phyloP scores from a whole-genome alignment of 1,140 invertebrate species.

The Drosophila tropicalis region DNA sequence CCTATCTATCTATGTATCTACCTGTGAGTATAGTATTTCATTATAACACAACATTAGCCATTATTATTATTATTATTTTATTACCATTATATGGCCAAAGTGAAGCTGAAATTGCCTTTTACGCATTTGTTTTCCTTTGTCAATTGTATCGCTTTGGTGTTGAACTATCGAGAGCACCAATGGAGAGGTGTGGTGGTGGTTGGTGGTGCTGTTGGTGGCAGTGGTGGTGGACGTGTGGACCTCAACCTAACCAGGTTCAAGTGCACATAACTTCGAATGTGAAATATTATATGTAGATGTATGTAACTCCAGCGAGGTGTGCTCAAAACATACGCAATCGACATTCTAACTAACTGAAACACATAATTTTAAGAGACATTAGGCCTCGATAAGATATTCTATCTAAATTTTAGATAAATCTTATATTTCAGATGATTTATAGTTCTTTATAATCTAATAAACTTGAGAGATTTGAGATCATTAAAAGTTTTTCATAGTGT shows the following conservation, averaged over 20 bases:
- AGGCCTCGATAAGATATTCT: no score
- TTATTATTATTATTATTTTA: slow-evolving; percentile 61
- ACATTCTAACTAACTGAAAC: no score
- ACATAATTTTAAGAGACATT: no score
- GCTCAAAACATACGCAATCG: not conserved
- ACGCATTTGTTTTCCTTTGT: slow-evolving; percentile 80
- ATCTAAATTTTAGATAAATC: no score
- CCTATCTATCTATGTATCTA: slow-evolving; percentile 28
- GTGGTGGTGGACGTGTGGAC: slow-evolving; percentile 5
- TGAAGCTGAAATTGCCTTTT: slow-evolving; percentile 61
- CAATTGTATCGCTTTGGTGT: slow-evolving; percentile 50
- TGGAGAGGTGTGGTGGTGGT: slow-evolving; percentile 57
- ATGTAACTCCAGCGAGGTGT: slow-evolving; percentile 36
- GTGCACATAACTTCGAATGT: slow-evolving; percentile 63
- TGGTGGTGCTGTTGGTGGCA: slow-evolving; percentile 25
- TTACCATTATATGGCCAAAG: slow-evolving; percentile 37
- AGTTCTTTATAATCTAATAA: no score
- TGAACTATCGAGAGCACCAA: slow-evolving; percentile 12
- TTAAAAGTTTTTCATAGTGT: no score
- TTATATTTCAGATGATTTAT: no score
- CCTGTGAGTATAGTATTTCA: slow-evolving; percentile 33
- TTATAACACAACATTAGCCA: slow-evolving; percentile 63
- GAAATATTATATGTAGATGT: slow-evolving; percentile 18
- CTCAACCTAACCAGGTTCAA: slow-evolving; percentile 63
- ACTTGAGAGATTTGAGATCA: no score